These are phyloP conservation scores for Prochilodus magdalenae DNA, from an alignment of 2,113 vertebrate species.

Conservation along the genomic window DNA sequence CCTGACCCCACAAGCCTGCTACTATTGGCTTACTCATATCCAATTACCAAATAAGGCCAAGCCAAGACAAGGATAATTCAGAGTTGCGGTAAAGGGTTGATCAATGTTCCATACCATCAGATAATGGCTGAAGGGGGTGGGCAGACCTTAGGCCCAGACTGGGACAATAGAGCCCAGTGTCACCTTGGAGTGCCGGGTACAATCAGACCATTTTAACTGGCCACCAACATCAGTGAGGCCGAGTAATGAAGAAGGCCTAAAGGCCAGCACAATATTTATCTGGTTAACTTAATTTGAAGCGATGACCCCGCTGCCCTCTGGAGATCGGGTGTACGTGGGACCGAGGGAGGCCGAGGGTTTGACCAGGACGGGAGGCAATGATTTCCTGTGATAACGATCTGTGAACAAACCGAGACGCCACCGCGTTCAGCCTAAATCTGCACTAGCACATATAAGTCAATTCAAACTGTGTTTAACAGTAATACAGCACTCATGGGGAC, in stretches of 20 bases:
- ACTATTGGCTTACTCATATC: constrained; percentile 66
- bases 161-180: constrained; percentile 70
- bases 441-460: not conserved
- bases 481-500: not conserved
- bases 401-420: not conserved
- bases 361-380: not conserved
- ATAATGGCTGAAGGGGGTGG: constrained; percentile 63
- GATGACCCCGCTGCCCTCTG: constrained; percentile 38
- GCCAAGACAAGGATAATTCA: constrained; percentile 70
- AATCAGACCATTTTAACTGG: constrained; percentile 67
- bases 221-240: constrained; percentile 56
- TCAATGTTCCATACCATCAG: constrained; percentile 76
- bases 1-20: constrained; percentile 54
- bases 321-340: constrained; percentile 13
- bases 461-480: not conserved
- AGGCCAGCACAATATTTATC: constrained; percentile 66
- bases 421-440: not conserved
- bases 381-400: not conserved
- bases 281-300: constrained; percentile 54
- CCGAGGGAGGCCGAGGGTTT: not conserved
- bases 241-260: constrained; percentile 45
- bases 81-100: constrained; percentile 67
- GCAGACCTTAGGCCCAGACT: constrained; percentile 4
- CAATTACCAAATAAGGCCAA: constrained; percentile 62
- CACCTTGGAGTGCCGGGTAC: constrained; percentile 62